These are phyloP conservation scores for Meandrina meandrites DNA, from an alignment of 92 coral and sea anemone genomes.

Conservation along the genomic window DNA sequence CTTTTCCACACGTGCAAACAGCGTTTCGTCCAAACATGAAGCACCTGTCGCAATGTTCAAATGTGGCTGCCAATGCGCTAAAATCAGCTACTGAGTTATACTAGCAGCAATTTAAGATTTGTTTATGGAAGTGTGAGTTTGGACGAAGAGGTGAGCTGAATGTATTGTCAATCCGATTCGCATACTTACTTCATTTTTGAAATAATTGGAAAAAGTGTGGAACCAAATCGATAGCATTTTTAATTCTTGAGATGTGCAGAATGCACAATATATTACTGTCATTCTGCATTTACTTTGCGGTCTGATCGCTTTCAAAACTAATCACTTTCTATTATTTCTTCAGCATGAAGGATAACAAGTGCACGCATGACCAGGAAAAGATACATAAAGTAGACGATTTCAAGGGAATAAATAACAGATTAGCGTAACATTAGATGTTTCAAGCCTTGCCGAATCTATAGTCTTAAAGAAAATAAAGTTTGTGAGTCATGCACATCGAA, in stretches of 20 bases:
- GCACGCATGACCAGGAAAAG: background rate
- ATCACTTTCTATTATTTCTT: background rate
- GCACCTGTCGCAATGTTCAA: background rate
- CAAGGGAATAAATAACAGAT: background rate
- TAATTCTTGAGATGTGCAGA: too few relatives aligned
- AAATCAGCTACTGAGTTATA: too few relatives aligned
- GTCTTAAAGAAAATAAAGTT: background rate
- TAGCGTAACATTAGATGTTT: background rate
- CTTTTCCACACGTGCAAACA: constrained; percentile 21
- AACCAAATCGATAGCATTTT: too few relatives aligned
- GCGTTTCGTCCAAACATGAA: constrained; percentile 26
- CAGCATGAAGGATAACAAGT: background rate
- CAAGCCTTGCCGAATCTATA: background rate
- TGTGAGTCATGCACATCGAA: background rate
- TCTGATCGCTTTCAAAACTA: background rate
- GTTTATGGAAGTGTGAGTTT: too few relatives aligned
- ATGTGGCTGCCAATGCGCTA: background rate
- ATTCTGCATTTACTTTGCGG: too few relatives aligned
- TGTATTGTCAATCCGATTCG: too few relatives aligned
- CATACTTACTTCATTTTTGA: too few relatives aligned
- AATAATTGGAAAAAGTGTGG: too few relatives aligned
- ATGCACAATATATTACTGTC: too few relatives aligned
- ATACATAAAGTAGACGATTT: background rate
- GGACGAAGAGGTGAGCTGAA: too few relatives aligned
- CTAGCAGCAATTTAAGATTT: too few relatives aligned